Conservation (phyloP, 2,113 vertebrate genomes). For the Perca schrenkii region DNA sequence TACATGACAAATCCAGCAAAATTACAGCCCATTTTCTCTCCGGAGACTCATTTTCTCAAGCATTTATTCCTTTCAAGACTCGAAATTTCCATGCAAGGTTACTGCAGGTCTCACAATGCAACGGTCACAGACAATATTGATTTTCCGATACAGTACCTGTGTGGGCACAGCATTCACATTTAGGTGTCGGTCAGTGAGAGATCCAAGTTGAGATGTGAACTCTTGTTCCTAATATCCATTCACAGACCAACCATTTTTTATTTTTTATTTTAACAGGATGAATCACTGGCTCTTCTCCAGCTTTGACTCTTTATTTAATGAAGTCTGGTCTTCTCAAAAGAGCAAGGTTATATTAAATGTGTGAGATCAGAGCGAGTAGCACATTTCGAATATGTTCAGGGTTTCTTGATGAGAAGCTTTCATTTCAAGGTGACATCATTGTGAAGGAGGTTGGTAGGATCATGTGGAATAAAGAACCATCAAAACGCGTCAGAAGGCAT, state of each 20-base stretch:
- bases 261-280: constrained; percentile 27
- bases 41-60: background rate
- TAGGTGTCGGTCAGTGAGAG: constrained; percentile 2
- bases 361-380: background rate
- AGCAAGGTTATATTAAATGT: constrained; percentile 47
- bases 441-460: background rate
- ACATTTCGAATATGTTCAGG: constrained; percentile 14
- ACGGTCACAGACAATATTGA: background rate
- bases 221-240: constrained; percentile 36
- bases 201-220: constrained; percentile 7
- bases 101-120: constrained; percentile 2
- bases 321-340: constrained; percentile 8
- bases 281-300: constrained; percentile 25
- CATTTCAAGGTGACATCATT: constrained; percentile 19
- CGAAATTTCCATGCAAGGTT: background rate
- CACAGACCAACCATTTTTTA: background rate
- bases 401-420: constrained; percentile 8
- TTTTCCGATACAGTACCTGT: background rate
- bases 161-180: constrained; percentile 26
- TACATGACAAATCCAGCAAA: constrained; percentile 5
- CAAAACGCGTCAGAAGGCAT: background rate
- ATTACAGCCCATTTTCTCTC: background rate
- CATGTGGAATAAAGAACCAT: background rate
- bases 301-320: constrained; percentile 40
- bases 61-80: background rate